Conservation (phyloP, 2,888 invertebrate genomes). For the Eupithecia tripunctaria region DNA sequence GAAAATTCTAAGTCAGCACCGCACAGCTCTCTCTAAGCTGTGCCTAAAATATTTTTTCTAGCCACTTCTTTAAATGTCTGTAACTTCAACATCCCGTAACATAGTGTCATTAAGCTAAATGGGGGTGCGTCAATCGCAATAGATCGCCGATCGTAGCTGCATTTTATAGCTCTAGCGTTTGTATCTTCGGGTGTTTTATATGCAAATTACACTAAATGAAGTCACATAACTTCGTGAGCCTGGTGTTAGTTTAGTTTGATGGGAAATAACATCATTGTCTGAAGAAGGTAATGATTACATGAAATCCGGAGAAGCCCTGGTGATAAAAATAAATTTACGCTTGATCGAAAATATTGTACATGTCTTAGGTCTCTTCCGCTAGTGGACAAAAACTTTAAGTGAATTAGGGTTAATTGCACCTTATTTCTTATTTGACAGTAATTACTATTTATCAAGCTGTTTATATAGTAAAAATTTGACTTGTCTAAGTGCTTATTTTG, state of each 20-base stretch:
- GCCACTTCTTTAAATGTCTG: neutral
- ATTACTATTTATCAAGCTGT: no score
- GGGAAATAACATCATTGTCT: neutral
- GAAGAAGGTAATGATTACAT: neutral
- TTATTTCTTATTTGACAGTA: no score
- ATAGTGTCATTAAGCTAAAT: slow-evolving; percentile 14
- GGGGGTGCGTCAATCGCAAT: slow-evolving; percentile 10
- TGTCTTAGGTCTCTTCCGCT: no score
- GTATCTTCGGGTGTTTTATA: slow-evolving; percentile 9
- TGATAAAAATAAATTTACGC: no score
- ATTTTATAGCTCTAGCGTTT: slow-evolving; percentile 11
- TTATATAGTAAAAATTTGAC: no score
- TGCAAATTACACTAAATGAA: slow-evolving; percentile 13
- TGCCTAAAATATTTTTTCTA: no score
- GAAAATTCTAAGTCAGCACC: no score
- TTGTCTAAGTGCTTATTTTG: no score
- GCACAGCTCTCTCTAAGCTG: no score
- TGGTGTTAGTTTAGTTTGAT: neutral
- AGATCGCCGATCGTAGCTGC: slow-evolving; percentile 10
- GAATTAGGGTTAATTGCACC: no score
- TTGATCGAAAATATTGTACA: no score
- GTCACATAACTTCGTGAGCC: slow-evolving; percentile 6
- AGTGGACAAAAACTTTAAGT: no score
- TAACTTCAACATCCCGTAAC: neutral
- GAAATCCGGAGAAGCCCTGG: neutral